Evolutionary conservation across 1,140 invertebrate species (phyloP).

Genomic region (Lucilia sericata): DNA sequence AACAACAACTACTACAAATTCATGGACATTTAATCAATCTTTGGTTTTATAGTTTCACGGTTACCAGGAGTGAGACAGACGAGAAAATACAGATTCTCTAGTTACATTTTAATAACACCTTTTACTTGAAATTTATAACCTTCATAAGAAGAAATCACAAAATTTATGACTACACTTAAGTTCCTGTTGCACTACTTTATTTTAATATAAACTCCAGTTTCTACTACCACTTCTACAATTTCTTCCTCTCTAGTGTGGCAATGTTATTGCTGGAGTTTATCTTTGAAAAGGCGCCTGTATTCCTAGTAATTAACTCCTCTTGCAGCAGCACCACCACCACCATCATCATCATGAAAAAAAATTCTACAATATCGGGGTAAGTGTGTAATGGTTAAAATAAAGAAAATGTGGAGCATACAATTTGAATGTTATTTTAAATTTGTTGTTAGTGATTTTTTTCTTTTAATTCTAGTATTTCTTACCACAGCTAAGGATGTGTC

Average conservation of each 20-base stretch:
- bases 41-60: neutral
- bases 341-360: neutral
- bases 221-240: neutral
- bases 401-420: constrained; percentile 12
- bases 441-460: neutral
- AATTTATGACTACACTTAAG: constrained; percentile 43
- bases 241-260: neutral
- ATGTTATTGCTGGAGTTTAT: constrained; percentile 8
- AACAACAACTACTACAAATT: neutral
- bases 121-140: constrained; percentile 42
- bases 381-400: no score
- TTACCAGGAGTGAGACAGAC: neutral
- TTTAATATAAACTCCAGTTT: neutral
- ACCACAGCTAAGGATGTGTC: neutral
- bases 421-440: constrained; percentile 14
- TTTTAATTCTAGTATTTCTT: neutral
- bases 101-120: constrained; percentile 43
- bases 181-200: constrained; percentile 15
- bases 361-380: neutral
- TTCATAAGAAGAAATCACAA: constrained; percentile 38
- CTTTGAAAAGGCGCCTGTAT: constrained; percentile 36
- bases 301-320: constrained; percentile 40
- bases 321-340: neutral
- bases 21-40: constrained; percentile 29
- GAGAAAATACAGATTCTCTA: neutral